Conservation (phyloP, 2,797 vertebrate genomes). For the Sparidentex hasta region DNA sequence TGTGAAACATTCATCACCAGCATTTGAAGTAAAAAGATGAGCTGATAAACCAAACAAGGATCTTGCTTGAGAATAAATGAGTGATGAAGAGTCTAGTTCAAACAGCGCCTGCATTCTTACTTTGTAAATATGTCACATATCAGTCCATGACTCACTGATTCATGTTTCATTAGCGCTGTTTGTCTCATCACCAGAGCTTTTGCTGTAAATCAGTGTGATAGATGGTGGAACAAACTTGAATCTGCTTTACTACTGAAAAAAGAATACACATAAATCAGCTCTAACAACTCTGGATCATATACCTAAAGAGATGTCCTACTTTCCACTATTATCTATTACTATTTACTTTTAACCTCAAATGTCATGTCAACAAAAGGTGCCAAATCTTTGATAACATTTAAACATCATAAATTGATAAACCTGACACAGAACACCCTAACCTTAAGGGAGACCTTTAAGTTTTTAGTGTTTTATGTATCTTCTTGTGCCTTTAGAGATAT, state of each 20-base stretch:
- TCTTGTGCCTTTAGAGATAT: too few relatives aligned
- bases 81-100: neutral
- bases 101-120: neutral
- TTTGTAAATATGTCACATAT: neutral
- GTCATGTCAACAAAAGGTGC: too few relatives aligned
- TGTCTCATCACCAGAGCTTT: neutral
- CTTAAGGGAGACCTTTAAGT: too few relatives aligned
- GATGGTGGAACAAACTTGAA: neutral
- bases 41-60: neutral
- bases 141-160: neutral
- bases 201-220: neutral
- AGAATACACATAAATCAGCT: neutral
- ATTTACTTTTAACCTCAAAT: too few relatives aligned
- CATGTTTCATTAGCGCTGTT: neutral
- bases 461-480: too few relatives aligned
- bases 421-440: neutral
- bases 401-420: too few relatives aligned
- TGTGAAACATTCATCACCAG: neutral
- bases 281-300: neutral
- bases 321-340: too few relatives aligned
- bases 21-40: neutral
- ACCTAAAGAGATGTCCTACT: neutral
- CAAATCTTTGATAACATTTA: too few relatives aligned
- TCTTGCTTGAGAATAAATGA: neutral
- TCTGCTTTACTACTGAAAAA: neutral